A percentile compares a stretch with the other conserved stretches of the same genome.
Evolutionary conservation across 2,888 invertebrate species (phyloP).

Genomic region (Chouioia cunea): DNA sequence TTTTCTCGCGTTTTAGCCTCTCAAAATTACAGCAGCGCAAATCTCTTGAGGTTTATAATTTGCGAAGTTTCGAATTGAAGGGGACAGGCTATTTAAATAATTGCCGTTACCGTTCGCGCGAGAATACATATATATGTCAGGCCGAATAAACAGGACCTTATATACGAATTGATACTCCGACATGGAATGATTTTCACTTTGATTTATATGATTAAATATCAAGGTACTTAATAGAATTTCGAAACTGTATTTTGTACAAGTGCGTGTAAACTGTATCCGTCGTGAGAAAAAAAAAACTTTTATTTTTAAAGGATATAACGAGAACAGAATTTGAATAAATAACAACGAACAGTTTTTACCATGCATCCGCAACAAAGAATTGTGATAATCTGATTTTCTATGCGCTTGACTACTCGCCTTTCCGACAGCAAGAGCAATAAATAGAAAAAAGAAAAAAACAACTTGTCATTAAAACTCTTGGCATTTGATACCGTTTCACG

Average conservation of each 20-base stretch:
- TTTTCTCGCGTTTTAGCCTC: conserved; percentile 7
- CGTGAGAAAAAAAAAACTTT: conserved; percentile 3
- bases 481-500: conserved; percentile 12
- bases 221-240: neutral
- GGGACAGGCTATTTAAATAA: conserved; percentile 29
- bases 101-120: conserved; percentile 29
- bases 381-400: neutral
- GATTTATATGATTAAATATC: neutral
- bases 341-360: no score
- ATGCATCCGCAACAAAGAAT: no score
- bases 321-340: no score
- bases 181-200: conserved; percentile 11
- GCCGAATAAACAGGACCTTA: conserved; percentile 18
- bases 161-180: conserved; percentile 14
- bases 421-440: neutral
- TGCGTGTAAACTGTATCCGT: no score
- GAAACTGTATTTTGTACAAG: neutral
- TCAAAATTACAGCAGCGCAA: conserved; percentile 24
- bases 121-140: no score
- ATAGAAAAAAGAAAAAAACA: no score
- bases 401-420: neutral
- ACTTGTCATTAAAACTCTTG: neutral
- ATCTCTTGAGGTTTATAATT: conserved; percentile 14
- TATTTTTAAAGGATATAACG: neutral
- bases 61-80: conserved; percentile 32